Evolutionary conservation across 1,140 invertebrate species (phyloP), one percentile per base, ranked within the genome.

Genomic region (Trypoxylus dichotomus): DNA sequence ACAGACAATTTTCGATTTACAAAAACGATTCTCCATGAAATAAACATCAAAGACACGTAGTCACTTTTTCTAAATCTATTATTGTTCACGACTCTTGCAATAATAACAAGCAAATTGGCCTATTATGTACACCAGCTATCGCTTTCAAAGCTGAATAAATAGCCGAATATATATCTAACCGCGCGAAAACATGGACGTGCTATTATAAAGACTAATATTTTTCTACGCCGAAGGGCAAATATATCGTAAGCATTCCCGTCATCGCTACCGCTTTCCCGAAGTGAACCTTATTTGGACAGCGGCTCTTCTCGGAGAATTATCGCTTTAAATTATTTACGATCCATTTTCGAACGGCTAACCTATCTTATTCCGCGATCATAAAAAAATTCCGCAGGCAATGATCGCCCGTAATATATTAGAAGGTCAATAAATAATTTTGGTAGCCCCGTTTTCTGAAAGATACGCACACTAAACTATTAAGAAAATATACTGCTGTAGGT

Each of bases 371-470:
- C 7, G 15, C 47, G 6, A n/a, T 54, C 47, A n/a, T 54, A 54
- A 54, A 54, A 47, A 54, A 54, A 0, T 54, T 54, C 47, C 13
- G 47, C 6, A 54, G 19, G 47, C 47, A n/a, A 3, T 54, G 47
- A 54, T 15, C 3, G 5, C 5, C 15, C 19, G 15, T 54, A n/a
- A 54, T 54, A 54, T 54, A 54, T 54, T 32, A 15, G 11, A 15
- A 54, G 47, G 47, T 54, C n/a, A n/a, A 54, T 54, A 54, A 54
- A 54, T 54, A 54, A 54, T 54, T n/a, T n/a, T n/a, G 32, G n/a
- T 5, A 54, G 47, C 47, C 19, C 5, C 15, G 15, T 19, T 32
- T 54, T 54, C 15, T 54, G 5, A 54, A 54, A 54, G 15, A 54
- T 54, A 54, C 47, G n/a, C 47, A 54, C 47, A n/a, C 15, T 54